phyloP scores from a whole-genome alignment of 1,140 invertebrate species.

The Cephus cinctus region DNA sequence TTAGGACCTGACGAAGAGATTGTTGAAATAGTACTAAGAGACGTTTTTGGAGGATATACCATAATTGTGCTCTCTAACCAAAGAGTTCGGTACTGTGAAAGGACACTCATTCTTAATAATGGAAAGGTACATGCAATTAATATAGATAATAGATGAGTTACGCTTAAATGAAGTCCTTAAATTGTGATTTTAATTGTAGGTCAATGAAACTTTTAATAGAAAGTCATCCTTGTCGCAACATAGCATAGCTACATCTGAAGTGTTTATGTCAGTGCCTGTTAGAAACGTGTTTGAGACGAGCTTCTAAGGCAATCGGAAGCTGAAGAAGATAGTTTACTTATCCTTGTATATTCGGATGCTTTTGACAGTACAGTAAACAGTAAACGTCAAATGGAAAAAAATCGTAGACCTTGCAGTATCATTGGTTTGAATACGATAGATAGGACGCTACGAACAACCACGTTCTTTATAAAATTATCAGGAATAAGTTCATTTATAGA shows the following conservation, averaged over 20 bases:
- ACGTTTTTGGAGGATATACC: conserved; percentile 24
- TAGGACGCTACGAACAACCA: too few species aligned
- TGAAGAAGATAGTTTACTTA: background rate
- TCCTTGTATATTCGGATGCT: too few species aligned
- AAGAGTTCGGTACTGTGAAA: conserved; percentile 19
- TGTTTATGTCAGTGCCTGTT: conserved; percentile 10
- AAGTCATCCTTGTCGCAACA: conserved; percentile 11
- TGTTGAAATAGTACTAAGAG: conserved; percentile 21
- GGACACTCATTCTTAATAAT: conserved; percentile 17
- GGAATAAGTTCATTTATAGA: too few species aligned
- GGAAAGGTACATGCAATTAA: conserved; percentile 17
- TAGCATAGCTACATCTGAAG: conserved; percentile 7
- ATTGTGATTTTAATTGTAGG: background rate
- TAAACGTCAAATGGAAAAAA: too few species aligned
- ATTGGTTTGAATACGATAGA: too few species aligned
- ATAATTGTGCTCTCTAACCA: conserved; percentile 26
- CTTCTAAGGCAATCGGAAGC: conserved; percentile 6
- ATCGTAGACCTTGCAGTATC: too few species aligned
- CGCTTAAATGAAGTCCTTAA: background rate
- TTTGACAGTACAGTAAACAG: too few species aligned
- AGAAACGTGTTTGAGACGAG: conserved; percentile 16
- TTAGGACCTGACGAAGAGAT: conserved; percentile 16
- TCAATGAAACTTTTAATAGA: conserved; percentile 10
- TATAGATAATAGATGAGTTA: conserved; percentile 5
- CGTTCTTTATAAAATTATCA: too few species aligned